Percentiles rank a stretch among this genome's conserved stretches.
These are phyloP conservation scores for Trachops cirrhosus DNA, from an alignment of 2,797 vertebrate species.

Conservation along the genomic window DNA sequence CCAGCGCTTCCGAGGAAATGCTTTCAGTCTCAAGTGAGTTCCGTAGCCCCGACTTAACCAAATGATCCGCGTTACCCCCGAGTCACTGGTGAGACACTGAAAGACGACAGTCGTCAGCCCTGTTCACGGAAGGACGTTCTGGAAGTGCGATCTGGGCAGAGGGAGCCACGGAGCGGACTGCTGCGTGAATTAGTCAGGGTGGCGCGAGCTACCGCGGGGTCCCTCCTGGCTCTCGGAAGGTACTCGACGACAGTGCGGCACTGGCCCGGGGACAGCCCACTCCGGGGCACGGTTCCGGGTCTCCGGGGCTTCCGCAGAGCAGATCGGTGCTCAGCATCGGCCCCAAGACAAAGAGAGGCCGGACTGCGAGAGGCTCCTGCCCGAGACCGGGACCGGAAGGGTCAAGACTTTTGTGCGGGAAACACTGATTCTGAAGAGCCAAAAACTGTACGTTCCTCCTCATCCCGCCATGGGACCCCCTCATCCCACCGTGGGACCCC, in stretches of 20 bases:
- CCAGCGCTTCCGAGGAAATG: not conserved
- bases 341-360: not conserved
- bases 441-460: fast-evolving
- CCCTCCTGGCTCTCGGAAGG: not conserved
- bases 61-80: not conserved
- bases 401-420: not conserved
- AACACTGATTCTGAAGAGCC: not conserved
- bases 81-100: not conserved
- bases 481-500: too few species aligned
- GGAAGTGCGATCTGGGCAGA: not conserved
- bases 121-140: not conserved
- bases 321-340: fast-evolving
- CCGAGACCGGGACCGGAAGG: not conserved
- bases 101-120: not conserved
- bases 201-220: fast-evolving
- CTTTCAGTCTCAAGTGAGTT: not conserved
- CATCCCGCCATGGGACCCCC: not conserved
- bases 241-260: fast-evolving
- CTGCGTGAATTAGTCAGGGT: not conserved
- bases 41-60: not conserved
- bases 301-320: not conserved
- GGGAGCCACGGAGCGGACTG: fast-evolving
- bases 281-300: too few species aligned
- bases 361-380: not conserved
- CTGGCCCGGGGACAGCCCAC: fast-evolving